These are phyloP conservation scores for Nymphicus hollandicus DNA, from an alignment of 2,113 vertebrate genomes.

Conservation along the genomic window DNA sequence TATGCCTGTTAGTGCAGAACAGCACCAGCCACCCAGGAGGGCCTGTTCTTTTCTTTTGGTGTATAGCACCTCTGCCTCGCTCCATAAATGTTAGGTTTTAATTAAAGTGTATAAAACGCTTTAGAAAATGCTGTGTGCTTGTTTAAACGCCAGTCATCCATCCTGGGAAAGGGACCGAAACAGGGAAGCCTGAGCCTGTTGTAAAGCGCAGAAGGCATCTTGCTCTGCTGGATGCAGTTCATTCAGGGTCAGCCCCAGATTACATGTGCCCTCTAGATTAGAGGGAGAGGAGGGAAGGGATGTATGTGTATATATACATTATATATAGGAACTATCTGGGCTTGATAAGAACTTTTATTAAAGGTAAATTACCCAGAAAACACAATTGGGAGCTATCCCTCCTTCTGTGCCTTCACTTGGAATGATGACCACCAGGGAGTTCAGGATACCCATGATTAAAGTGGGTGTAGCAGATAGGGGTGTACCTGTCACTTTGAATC, in stretches of 20 bases:
- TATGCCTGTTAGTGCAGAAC: neutral
- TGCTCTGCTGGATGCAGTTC: neutral
- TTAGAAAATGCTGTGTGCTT: neutral
- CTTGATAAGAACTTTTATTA: neutral
- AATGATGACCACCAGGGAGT: neutral
- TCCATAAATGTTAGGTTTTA: conserved; percentile 12
- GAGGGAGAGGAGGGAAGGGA: neutral
- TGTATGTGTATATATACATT: neutral
- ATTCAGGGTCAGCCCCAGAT: neutral
- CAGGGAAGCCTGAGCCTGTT: neutral
- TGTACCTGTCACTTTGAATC: neutral
- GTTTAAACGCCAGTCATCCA: neutral
- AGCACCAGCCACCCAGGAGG: neutral
- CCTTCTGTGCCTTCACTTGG: neutral
- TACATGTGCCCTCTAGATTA: accelerated
- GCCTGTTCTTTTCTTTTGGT: neutral
- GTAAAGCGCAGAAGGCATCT: neutral
- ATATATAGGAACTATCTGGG: neutral
- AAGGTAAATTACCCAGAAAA: neutral
- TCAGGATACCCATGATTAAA: neutral
- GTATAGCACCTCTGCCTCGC: neutral
- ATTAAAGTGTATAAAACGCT: neutral
- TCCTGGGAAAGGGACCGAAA: neutral
- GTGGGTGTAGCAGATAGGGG: neutral
- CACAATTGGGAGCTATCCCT: neutral